Conservation (phyloP, 2,888 invertebrate species). For the Mermis nigrescens region DNA sequence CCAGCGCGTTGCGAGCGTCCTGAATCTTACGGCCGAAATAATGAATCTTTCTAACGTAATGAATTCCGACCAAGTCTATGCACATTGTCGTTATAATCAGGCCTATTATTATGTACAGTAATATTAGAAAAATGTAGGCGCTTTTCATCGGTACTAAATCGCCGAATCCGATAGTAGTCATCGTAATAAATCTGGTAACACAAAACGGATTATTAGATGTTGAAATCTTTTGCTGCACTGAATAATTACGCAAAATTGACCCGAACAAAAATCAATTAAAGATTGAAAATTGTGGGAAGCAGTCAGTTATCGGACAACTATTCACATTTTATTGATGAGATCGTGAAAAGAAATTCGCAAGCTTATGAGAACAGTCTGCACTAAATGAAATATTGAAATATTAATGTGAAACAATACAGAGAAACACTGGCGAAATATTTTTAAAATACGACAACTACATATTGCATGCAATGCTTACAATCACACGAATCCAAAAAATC, state of each 20-base stretch:
- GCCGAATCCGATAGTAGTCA: slow-evolving; percentile 32
- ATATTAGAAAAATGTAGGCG: slow-evolving; percentile 28
- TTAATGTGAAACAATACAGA: too few species aligned
- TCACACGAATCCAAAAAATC: too few species aligned
- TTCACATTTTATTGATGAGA: neutral
- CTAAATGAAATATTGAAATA: too few species aligned
- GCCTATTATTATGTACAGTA: slow-evolving; percentile 30
- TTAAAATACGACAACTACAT: too few species aligned
- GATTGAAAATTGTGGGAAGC: too few species aligned
- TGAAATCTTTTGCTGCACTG: too few species aligned
- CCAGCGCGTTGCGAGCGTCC: slow-evolving; percentile 29
- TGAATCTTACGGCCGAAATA: slow-evolving; percentile 32
- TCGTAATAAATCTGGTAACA: slow-evolving; percentile 27
- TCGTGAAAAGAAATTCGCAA: neutral
- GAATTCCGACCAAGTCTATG: slow-evolving; percentile 31
- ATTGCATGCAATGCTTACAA: too few species aligned
- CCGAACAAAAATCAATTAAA: too few species aligned
- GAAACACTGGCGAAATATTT: too few species aligned
- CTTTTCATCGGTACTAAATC: slow-evolving; percentile 29
- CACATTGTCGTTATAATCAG: slow-evolving; percentile 33
- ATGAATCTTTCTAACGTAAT: slow-evolving; percentile 32
- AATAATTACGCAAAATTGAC: too few species aligned
- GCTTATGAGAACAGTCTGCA: neutral
- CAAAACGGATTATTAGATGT: neutral
- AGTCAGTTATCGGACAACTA: too few species aligned